Percentiles rank a stretch among this genome's conserved stretches.
Conservation (phyloP, 2,113 vertebrate genomes). For the Centrocercus urophasianus region DNA sequence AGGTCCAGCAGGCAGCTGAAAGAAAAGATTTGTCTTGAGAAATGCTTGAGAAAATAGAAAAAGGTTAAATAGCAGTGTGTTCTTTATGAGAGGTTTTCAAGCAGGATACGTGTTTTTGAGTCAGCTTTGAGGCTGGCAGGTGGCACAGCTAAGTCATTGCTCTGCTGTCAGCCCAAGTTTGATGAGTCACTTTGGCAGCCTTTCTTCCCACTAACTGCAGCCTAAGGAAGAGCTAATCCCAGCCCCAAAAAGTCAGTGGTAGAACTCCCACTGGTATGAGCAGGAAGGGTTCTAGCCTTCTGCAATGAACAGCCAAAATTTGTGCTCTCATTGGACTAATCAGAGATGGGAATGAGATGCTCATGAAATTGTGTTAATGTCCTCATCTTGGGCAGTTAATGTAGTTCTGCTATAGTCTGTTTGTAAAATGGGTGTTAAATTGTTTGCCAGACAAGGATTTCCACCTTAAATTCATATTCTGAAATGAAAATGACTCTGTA, state of each 20-base stretch:
- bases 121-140: neutral
- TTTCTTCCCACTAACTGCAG: neutral
- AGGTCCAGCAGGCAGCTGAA: neutral
- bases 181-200: neutral
- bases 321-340: neutral
- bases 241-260: neutral
- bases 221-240: neutral
- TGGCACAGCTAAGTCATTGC: neutral
- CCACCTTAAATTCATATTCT: neutral
- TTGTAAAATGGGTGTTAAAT: neutral
- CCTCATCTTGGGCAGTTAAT: neutral
- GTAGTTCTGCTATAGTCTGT: neutral
- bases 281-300: neutral
- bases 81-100: neutral
- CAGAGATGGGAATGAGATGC: neutral
- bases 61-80: neutral
- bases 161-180: neutral
- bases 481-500: neutral
- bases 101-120: accelerated
- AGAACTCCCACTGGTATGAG: neutral
- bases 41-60: neutral
- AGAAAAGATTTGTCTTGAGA: neutral
- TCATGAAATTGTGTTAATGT: neutral
- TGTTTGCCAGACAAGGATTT: neutral
- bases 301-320: accelerated